These are phyloP conservation scores for Caenorhabditis japonica DNA, from an alignment of 2,888 invertebrate species.

Conservation along the genomic window DNA sequence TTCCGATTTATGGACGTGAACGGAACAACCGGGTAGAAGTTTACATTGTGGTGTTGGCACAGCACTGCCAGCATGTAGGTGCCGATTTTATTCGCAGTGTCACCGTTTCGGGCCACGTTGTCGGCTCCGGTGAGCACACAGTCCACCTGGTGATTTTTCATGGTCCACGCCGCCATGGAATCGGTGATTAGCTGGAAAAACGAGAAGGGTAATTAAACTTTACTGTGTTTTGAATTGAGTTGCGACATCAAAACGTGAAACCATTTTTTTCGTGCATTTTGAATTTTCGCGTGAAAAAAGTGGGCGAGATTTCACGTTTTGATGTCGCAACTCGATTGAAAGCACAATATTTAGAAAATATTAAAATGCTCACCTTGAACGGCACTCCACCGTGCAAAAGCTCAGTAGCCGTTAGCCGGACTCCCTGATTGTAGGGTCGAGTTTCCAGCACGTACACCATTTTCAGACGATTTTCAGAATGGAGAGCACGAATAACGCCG, in stretches of 20 bases:
- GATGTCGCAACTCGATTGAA: no score
- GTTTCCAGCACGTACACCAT: conserved; percentile 97
- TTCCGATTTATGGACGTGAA: conserved; percentile 91
- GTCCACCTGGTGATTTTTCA: conserved; percentile 87
- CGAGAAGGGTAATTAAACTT: not conserved
- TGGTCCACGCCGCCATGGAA: conserved; percentile 92
- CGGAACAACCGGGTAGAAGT: conserved; percentile 81
- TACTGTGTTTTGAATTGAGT: no score
- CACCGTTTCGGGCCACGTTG: conserved; percentile 94
- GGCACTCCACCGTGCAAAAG: conserved; percentile 82
- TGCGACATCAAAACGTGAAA: no score
- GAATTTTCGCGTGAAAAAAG: no score
- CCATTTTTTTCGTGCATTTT: no score
- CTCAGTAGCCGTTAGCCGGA: conserved; percentile 94
- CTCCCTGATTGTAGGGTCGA: conserved; percentile 96
- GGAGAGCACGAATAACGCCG: conserved; percentile 89
- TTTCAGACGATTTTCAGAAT: conserved; percentile 82
- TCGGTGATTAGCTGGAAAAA: conserved; percentile 85
- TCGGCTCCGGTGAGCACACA: conserved; percentile 97
- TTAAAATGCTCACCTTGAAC: conserved; percentile 41
- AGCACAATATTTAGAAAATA: not conserved
- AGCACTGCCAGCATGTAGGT: conserved; percentile 86
- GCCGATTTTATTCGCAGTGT: conserved; percentile 93
- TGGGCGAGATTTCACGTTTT: no score
- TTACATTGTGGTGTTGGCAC: conserved; percentile 85